phyloP scores from a whole-genome alignment of 2,888 invertebrate genomes.

The Altica lythri region DNA sequence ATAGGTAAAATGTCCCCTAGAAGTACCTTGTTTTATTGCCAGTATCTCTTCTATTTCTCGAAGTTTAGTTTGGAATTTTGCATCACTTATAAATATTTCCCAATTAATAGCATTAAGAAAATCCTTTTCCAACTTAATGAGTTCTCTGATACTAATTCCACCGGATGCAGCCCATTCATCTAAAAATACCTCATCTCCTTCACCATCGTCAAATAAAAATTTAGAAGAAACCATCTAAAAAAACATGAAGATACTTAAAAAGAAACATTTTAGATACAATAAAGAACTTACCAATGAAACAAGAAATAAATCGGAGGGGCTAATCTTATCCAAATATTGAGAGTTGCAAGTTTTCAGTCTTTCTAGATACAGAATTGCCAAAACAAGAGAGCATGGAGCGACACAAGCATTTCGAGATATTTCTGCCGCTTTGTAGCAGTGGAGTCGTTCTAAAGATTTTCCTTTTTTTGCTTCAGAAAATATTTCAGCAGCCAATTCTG shows the following conservation, averaged over 20 bases:
- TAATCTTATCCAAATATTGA: conserved; percentile 79
- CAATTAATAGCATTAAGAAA: conserved; percentile 91
- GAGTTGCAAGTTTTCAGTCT: conserved; percentile 81
- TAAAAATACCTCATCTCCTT: conserved; percentile 88
- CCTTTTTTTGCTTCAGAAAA: conserved; percentile 80
- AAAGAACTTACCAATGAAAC: conserved; percentile 79
- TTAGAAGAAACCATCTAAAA: conserved; percentile 93
- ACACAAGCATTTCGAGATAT: conserved; percentile 81
- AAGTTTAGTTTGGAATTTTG: conserved; percentile 76
- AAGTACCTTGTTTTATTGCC: conserved; percentile 72
- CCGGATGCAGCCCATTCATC: conserved; percentile 92
- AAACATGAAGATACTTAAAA: neutral
- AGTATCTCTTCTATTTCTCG: conserved; percentile 71
- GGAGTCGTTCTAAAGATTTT: conserved; percentile 76
- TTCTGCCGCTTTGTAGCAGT: conserved; percentile 75
- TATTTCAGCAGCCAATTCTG: conserved; percentile 82
- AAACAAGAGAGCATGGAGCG: conserved; percentile 89
- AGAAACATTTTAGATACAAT: conserved; percentile 1
- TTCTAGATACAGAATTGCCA: conserved; percentile 93
- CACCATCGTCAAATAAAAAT: conserved; percentile 91
- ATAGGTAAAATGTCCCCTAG: conserved; percentile 83
- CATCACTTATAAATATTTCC: conserved; percentile 79
- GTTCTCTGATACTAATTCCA: conserved; percentile 69
- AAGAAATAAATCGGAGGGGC: conserved; percentile 91
- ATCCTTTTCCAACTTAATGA: conserved; percentile 84